A percentile compares a stretch with the other conserved stretches of the same genome.
Conservation (phyloP, 2,888 invertebrate species). For the Pachymerium ferrugineum region DNA sequence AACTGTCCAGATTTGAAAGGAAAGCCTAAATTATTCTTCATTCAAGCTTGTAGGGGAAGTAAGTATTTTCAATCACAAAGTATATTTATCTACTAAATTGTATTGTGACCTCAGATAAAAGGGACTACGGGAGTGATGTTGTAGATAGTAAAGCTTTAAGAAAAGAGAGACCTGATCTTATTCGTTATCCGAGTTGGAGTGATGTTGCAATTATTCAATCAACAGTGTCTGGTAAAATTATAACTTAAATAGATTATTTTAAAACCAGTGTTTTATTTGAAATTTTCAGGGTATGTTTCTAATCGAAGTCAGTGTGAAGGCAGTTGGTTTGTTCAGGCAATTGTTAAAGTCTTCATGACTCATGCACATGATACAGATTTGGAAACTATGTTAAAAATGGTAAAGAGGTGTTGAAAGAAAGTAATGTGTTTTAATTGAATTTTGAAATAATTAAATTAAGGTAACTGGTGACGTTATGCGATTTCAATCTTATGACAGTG, state of each 20-base stretch:
- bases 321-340: conserved; percentile 65
- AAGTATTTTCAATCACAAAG: not conserved
- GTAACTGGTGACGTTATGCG: conserved; percentile 51
- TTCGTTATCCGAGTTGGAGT: conserved; percentile 45
- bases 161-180: not conserved
- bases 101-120: conserved; percentile 27
- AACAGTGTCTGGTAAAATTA: conserved; percentile 56
- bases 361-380: conserved; percentile 60
- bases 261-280: not conserved
- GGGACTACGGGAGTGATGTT: not conserved
- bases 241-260: conserved; percentile 8
- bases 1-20: conserved; percentile 54
- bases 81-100: not conserved
- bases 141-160: not conserved
- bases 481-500: conserved; percentile 44
- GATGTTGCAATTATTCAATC: conserved; percentile 64
- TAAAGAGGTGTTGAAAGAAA: conserved; percentile 42
- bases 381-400: conserved; percentile 61
- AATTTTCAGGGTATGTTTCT: conserved; percentile 59
- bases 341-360: conserved; percentile 61
- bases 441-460: conserved; percentile 31
- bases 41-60: conserved; percentile 40
- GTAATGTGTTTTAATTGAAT: not conserved
- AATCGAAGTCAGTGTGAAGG: conserved; percentile 57
- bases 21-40: conserved; percentile 28